Base-by-base conservation (phyloP, 2,113 vertebrate species). In the Opisthocomus hoazin region DNA sequence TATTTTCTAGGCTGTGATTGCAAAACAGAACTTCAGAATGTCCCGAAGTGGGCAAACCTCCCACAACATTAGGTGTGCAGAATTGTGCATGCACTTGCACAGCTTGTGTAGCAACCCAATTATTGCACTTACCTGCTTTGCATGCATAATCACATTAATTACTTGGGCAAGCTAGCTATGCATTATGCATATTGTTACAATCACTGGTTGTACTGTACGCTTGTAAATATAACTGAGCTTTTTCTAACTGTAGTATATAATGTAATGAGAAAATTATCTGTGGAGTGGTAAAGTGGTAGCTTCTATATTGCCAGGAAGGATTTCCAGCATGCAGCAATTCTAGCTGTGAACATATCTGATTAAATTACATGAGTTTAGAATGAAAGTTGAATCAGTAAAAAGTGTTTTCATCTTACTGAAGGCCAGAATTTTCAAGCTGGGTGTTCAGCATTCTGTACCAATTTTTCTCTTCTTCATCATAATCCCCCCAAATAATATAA, bases 191-290 rank as follows among this genome's bases (percentile, higher is more conserved):
- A 93, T 79, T 96, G 92, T 87, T 92, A 92, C 93, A 94, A 93
- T 91, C 96, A 83, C 87, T 77, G 83, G 83, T 93, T 73, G 84
- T 83, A 94, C 81, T 83, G n/a, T 89, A 61, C 1, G 15, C 89
- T 93, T 97, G 94, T 94, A 96, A 94, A 92, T 96, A 95, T 93
- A 96, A 89, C 89, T 26, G 65, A 95, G 89, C 54, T 94, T 94
- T 95, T 95, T 94, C 91, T 93, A 83, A 83, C 91, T 77, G 63
- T 91, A 76, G 57, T 94, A 87, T 93, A 32, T 87, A 96, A 92
- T 79, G 91, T 96, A 96, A 96, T 96, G 93, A 94, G 90, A 96
- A 96, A 96, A 96, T 96, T 95, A 96, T 96, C 94, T 95, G 94
- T 87, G 89, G 92, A 94, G 84, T 92, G 89, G 89, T 93, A 87